Conservation (phyloP, 2,888 invertebrate genomes). For the Tenodera sinensis region DNA sequence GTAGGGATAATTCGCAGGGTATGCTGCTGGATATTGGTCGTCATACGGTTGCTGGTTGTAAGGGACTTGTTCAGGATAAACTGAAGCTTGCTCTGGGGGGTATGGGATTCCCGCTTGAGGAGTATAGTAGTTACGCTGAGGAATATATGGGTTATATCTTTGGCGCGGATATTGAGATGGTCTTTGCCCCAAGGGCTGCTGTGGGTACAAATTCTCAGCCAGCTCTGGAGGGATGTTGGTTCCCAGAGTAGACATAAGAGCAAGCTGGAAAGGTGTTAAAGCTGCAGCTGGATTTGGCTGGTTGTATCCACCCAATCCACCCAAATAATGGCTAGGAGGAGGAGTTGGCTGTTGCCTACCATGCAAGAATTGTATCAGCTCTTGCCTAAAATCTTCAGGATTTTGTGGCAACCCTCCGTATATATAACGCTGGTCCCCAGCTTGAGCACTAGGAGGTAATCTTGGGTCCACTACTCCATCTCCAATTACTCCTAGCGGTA, state of each 20-base stretch:
- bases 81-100: background rate
- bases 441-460: background rate
- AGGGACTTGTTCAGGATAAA: background rate
- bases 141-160: background rate
- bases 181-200: background rate
- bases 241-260: constrained; percentile 26
- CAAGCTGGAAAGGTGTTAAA: constrained; percentile 26
- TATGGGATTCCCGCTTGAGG: background rate
- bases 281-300: background rate
- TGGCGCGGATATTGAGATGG: background rate
- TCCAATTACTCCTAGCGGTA: background rate
- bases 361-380: constrained; percentile 14
- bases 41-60: constrained; percentile 3
- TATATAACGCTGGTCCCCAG: background rate
- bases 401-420: background rate
- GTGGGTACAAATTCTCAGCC: constrained; percentile 17
- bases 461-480: constrained; percentile 3
- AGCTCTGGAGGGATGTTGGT: constrained; percentile 26
- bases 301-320: background rate
- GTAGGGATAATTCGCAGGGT: background rate
- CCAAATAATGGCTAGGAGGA: background rate
- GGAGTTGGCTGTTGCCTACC: background rate
- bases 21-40: background rate
- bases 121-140: background rate
- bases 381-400: background rate